These are phyloP conservation scores for Acrobasis repandana DNA, from an alignment of 2,888 invertebrate species.

Conservation along the genomic window DNA sequence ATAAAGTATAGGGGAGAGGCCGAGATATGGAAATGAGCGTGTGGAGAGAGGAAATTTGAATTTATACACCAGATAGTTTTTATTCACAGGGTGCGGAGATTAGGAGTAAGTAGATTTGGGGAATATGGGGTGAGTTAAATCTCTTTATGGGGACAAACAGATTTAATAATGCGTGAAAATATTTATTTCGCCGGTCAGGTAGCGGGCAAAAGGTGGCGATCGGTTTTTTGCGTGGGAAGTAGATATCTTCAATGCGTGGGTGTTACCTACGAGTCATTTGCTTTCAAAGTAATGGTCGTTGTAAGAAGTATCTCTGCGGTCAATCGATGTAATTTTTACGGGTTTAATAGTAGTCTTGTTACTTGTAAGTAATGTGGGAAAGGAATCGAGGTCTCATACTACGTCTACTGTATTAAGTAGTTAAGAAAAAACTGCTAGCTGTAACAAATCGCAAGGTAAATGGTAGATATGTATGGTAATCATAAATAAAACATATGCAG, in stretches of 20 bases:
- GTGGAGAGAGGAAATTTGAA: constrained; percentile 82
- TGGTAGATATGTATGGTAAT: too few species aligned
- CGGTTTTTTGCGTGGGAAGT: constrained; percentile 36
- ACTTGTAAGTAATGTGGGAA: constrained; percentile 30
- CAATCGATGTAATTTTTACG: constrained; percentile 22
- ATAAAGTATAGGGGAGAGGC: constrained; percentile 75
- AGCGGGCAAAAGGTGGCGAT: constrained; percentile 24
- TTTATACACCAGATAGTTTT: constrained; percentile 81
- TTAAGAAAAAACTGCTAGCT: too few species aligned
- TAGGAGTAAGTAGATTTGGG: constrained; percentile 48
- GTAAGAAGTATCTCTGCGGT: constrained; percentile 30
- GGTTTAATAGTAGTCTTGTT: constrained; percentile 22
- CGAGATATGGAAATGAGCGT: constrained; percentile 81
- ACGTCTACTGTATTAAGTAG: not conserved
- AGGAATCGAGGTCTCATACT: not conserved
- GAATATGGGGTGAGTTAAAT: constrained; percentile 32
- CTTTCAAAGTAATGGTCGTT: constrained; percentile 26
- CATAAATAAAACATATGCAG: too few species aligned
- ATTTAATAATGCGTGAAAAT: constrained; percentile 38
- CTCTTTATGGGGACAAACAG: constrained; percentile 10
- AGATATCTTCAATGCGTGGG: constrained; percentile 17
- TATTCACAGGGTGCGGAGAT: constrained; percentile 72
- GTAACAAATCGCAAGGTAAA: too few species aligned
- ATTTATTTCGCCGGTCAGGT: constrained; percentile 36
- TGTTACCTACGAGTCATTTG: constrained; percentile 31